Conservation (phyloP, 2,797 vertebrate species). For the Catamblyrhynchus diadema region DNA sequence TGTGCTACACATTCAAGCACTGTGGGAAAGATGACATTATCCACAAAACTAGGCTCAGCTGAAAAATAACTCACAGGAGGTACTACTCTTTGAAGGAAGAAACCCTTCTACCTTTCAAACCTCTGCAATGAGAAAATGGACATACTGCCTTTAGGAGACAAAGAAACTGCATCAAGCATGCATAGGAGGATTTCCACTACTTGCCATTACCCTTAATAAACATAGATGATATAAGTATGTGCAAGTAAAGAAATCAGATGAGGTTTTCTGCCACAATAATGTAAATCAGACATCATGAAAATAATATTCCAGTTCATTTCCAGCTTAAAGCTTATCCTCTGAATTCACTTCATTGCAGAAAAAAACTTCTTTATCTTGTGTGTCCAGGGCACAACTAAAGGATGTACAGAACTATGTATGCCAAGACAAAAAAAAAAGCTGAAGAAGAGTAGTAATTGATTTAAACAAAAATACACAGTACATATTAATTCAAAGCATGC, state of each 20-base stretch:
- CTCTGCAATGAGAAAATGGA: not conserved
- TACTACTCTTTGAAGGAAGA: not conserved
- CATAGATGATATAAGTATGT: accelerated
- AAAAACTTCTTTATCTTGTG: not conserved
- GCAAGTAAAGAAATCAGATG: not conserved
- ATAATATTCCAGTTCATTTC: not conserved
- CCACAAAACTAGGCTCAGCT: not conserved
- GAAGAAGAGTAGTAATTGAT: not conserved
- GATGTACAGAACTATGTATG: not conserved
- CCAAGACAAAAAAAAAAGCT: not conserved
- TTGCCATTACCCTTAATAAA: not conserved
- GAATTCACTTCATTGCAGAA: not conserved
- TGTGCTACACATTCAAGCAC: not conserved
- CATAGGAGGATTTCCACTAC: not conserved
- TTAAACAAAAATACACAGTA: not conserved
- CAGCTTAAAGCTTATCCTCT: not conserved
- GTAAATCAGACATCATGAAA: not conserved
- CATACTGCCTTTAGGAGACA: not conserved
- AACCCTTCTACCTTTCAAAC: not conserved
- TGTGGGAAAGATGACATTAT: not conserved
- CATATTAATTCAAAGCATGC: not conserved
- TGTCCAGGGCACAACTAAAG: not conserved
- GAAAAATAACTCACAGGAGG: not conserved
- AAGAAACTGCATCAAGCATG: not conserved
- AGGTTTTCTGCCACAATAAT: not conserved